phyloP scores from a whole-genome alignment of 2,113 vertebrate species.

The Osmerus eperlanus region DNA sequence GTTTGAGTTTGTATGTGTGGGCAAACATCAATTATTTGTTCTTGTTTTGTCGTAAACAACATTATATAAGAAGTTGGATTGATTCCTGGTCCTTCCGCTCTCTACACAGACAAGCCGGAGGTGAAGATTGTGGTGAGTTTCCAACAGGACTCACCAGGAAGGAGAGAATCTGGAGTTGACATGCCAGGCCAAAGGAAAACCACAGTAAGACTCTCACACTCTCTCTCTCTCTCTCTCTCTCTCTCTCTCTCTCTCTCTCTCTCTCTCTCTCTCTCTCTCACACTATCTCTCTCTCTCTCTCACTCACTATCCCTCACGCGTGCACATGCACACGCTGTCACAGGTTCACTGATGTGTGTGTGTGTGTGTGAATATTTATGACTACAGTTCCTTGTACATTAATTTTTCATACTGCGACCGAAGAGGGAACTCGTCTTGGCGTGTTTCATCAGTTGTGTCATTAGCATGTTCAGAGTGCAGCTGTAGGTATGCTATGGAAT shows the following conservation, averaged over 20 bases:
- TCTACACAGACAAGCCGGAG: conserved; percentile 88
- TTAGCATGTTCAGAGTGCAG: no score
- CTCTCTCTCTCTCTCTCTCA: not conserved
- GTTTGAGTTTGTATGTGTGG: no score
- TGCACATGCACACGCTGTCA: not conserved
- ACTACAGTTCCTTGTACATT: no score
- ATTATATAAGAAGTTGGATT: no score
- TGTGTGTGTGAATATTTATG: not conserved
- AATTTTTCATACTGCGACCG: no score
- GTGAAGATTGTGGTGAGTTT: conserved; percentile 89
- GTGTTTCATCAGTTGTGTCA: no score
- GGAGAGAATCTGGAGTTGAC: conserved; percentile 90
- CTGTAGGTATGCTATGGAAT: no score
- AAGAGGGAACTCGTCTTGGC: no score
- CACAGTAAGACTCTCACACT: conserved; percentile 77
- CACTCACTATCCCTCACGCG: no score
- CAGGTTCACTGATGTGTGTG: not conserved
- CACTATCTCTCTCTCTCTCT: not conserved
- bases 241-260: not conserved
- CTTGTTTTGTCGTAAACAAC: no score
- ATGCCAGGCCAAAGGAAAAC: conserved; percentile 89
- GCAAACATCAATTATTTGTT: no score
- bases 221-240: not conserved
- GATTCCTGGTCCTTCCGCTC: not conserved
- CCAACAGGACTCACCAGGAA: conserved; percentile 93